Conservation (phyloP, 2,113 vertebrate genomes). For the Scalopus aquaticus region DNA sequence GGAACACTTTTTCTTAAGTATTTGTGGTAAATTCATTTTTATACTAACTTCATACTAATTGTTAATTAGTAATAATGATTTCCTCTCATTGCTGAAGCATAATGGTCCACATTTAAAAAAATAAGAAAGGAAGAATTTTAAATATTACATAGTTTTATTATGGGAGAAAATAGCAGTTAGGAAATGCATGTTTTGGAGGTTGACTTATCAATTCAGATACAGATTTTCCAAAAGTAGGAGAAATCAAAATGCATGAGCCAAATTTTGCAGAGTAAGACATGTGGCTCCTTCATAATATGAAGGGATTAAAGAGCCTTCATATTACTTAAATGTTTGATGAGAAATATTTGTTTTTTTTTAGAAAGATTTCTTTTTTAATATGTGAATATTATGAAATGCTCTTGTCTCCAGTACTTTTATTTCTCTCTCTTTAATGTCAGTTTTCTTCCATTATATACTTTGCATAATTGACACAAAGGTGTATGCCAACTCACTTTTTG, state of each 20-base stretch:
- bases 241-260: not conserved
- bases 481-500: not conserved
- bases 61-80: not conserved
- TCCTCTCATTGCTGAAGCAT: not conserved
- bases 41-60: not conserved
- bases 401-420: not conserved
- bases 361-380: not conserved
- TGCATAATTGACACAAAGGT: not conserved
- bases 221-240: not conserved
- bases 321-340: not conserved
- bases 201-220: not conserved
- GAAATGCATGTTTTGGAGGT: not conserved
- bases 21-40: not conserved
- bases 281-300: not conserved
- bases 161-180: not conserved
- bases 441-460: not conserved
- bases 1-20: not conserved
- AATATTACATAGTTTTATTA: not conserved
- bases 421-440: not conserved
- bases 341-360: not conserved
- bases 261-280: not conserved
- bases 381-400: not conserved
- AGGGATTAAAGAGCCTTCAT: not conserved
- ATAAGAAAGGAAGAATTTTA: not conserved
- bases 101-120: not conserved